A percentile compares a stretch with the other conserved stretches of the same genome.
phyloP scores from a whole-genome alignment of 2,797 vertebrate species.

The Ataeniobius toweri region DNA sequence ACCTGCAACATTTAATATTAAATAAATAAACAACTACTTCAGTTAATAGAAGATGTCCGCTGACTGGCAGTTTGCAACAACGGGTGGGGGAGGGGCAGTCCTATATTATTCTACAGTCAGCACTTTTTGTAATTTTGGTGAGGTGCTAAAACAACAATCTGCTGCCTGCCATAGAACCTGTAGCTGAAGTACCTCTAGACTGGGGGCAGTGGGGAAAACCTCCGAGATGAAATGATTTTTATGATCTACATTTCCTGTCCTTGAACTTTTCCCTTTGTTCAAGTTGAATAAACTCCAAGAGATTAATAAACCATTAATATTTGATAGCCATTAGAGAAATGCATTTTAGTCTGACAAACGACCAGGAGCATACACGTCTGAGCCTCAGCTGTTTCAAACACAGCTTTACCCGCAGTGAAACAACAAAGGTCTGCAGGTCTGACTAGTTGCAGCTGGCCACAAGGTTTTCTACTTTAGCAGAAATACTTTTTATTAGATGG shows the following conservation, averaged over 20 bases:
- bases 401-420: neutral
- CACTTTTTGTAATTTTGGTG: too few species aligned
- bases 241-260: neutral
- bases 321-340: slow-evolving; percentile 35
- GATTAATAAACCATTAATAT: slow-evolving; percentile 56
- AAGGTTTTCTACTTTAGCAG: neutral
- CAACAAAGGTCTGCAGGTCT: neutral
- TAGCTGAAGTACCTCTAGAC: neutral
- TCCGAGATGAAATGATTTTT: neutral
- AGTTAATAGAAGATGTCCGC: too few species aligned
- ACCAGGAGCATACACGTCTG: neutral
- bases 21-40: too few species aligned
- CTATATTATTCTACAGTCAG: too few species aligned
- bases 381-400: slow-evolving; percentile 3
- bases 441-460: neutral
- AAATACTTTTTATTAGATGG: neutral
- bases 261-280: slow-evolving; percentile 30
- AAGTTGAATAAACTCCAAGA: slow-evolving; percentile 27
- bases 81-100: too few species aligned
- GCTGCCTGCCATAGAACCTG: neutral
- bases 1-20: too few species aligned
- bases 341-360: slow-evolving; percentile 26
- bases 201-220: neutral
- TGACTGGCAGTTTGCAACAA: too few species aligned
- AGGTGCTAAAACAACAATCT: neutral